phyloP scores from a whole-genome alignment of 2,113 vertebrate species.

The Ahaetulla prasina region DNA sequence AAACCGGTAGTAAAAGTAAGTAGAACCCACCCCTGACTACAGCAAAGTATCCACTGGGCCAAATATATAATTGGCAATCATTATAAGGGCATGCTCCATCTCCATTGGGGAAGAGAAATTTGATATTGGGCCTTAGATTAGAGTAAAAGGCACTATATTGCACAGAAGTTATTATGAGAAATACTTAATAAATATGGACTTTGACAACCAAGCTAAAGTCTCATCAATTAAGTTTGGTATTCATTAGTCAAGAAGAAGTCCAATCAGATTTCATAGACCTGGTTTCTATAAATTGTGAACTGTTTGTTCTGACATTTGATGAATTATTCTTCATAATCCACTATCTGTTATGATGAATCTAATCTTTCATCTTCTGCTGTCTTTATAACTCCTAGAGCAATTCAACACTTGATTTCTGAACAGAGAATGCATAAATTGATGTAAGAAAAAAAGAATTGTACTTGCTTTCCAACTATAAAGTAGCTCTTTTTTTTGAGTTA shows the following conservation, averaged over 20 bases:
- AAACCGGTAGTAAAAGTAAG: no score
- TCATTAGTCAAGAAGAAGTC: constrained; percentile 66
- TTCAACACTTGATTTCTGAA: constrained; percentile 54
- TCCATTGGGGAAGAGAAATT: background rate
- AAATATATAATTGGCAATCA: background rate
- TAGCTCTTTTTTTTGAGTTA: constrained; percentile 3
- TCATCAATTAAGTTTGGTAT: constrained; percentile 70
- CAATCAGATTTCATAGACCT: constrained; percentile 70
- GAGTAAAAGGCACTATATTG: constrained; percentile 17
- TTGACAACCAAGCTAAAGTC: constrained; percentile 64
- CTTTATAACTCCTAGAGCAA: constrained; percentile 70
- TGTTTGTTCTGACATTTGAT: constrained; percentile 74
- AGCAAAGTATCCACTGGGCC: constrained; percentile 8
- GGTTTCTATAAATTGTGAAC: constrained; percentile 69
- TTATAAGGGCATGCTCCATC: constrained; percentile 4
- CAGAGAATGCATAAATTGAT: constrained; percentile 27
- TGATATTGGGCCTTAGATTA: background rate
- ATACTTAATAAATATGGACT: constrained; percentile 66
- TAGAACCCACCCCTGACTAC: no score
- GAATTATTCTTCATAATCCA: constrained; percentile 80
- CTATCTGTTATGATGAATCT: constrained; percentile 73
- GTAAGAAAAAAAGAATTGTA: background rate
- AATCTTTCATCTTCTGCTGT: constrained; percentile 69
- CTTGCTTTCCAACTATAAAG: constrained; percentile 4
- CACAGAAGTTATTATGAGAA: constrained; percentile 65